Evolutionary conservation across 2,113 vertebrate genomes (phyloP).

Genomic region (Pseudorasbora parva): DNA sequence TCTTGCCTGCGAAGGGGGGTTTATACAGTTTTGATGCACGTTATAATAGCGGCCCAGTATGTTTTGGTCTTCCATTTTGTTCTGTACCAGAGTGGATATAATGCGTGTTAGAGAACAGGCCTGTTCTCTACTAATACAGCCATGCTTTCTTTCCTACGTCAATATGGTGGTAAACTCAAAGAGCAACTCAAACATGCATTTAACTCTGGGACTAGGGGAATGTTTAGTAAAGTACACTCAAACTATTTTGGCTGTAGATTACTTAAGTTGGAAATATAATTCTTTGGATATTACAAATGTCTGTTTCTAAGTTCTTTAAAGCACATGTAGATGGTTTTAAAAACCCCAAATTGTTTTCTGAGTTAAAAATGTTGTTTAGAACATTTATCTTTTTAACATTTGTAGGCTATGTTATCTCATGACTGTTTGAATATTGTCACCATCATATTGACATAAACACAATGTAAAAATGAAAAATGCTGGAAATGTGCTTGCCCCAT

Average conservation of each 20-base stretch:
- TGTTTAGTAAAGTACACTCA: not conserved
- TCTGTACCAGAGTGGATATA: conserved; percentile 25
- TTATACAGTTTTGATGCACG: conserved; percentile 46
- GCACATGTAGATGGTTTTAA: not conserved
- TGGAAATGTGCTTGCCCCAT: not conserved
- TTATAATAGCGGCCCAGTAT: conserved; percentile 51
- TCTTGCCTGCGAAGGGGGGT: conserved; percentile 20
- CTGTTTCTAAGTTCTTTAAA: not conserved
- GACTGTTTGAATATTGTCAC: not conserved
- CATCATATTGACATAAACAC: not conserved
- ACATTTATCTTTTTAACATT: not conserved
- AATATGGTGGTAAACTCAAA: not conserved
- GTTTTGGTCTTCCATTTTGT: conserved; percentile 65
- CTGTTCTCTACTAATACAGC: not conserved
- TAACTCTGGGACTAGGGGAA: too few relatives aligned
- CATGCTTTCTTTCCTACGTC: not conserved
- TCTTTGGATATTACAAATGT: not conserved
- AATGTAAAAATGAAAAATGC: not conserved
- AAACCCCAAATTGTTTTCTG: not conserved
- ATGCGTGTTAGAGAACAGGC: conserved; percentile 4
- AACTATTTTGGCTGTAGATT: not conserved
- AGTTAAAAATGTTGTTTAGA: not conserved
- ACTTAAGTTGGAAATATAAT: not conserved
- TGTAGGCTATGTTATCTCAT: not conserved
- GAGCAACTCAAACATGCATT: too few relatives aligned